Conservation (phyloP, 2,888 invertebrate genomes). For the Clostera curtula region DNA sequence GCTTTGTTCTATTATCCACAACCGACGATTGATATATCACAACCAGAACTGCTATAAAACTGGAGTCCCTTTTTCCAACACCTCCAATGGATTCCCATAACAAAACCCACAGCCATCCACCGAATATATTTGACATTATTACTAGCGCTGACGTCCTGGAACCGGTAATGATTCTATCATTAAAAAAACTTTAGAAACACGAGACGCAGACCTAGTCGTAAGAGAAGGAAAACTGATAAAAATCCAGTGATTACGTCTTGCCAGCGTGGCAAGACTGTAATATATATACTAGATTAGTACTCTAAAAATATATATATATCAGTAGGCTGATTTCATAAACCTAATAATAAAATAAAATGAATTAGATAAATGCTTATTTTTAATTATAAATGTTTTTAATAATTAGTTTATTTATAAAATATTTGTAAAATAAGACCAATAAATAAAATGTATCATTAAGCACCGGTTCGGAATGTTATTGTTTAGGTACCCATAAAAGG, state of each 20-base stretch:
- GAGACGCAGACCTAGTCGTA: no score
- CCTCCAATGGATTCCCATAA: constrained; percentile 70
- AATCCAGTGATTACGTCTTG: not conserved
- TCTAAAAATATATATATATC: no score
- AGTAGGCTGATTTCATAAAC: no score
- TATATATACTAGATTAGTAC: no score
- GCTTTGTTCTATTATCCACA: constrained; percentile 54
- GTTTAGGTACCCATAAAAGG: no score
- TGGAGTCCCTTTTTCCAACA: constrained; percentile 53
- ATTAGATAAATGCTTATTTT: no score
- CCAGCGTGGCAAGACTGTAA: not conserved
- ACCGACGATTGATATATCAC: constrained; percentile 76
- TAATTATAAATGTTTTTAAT: no score
- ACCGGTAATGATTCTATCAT: constrained; percentile 12
- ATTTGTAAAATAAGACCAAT: no score
- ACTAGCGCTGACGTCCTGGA: constrained; percentile 77
- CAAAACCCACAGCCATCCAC: constrained; percentile 75
- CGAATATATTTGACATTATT: constrained; percentile 69
- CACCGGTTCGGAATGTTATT: no score
- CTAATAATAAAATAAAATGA: no score
- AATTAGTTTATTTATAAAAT: no score
- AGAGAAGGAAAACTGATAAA: not conserved
- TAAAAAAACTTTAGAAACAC: not conserved
- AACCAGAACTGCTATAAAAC: constrained; percentile 75
- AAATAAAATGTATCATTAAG: no score